Percentiles rank a stretch among this genome's conserved stretches.
These are phyloP conservation scores for Drosophila insularis DNA, from an alignment of 1,140 invertebrate species.

Conservation along the genomic window DNA sequence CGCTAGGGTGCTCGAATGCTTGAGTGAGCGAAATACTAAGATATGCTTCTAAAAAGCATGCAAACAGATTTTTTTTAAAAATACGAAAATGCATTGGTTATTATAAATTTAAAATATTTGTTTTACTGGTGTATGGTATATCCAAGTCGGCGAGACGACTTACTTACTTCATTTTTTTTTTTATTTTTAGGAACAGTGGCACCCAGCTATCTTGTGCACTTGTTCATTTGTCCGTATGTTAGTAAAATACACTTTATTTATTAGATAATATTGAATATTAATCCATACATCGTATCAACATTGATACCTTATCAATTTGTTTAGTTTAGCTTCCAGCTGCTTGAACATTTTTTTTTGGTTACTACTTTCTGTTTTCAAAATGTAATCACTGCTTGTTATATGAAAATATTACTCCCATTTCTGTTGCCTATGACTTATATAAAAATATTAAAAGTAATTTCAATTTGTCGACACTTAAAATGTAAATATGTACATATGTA, in stretches of 20 bases:
- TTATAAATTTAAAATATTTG: too few relatives aligned
- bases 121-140: too few relatives aligned
- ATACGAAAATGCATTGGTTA: too few relatives aligned
- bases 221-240: neutral
- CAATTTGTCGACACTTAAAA: neutral
- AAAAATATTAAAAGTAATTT: neutral
- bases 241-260: neutral
- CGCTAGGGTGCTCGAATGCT: too few relatives aligned
- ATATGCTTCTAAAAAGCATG: too few relatives aligned
- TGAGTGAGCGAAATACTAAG: too few relatives aligned
- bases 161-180: too few relatives aligned
- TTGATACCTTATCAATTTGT: neutral
- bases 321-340: neutral
- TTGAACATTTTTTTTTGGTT: neutral
- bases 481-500: neutral
- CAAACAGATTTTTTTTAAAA: too few relatives aligned
- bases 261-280: conserved; percentile 25
- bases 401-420: neutral
- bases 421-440: neutral
- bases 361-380: neutral
- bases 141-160: too few relatives aligned
- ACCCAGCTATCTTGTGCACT: neutral
- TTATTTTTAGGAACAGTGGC: neutral
- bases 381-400: conserved; percentile 1
- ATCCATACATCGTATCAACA: conserved; percentile 7